Conservation (phyloP, 23 tunicate species). For the Trididemnum clinides region DNA sequence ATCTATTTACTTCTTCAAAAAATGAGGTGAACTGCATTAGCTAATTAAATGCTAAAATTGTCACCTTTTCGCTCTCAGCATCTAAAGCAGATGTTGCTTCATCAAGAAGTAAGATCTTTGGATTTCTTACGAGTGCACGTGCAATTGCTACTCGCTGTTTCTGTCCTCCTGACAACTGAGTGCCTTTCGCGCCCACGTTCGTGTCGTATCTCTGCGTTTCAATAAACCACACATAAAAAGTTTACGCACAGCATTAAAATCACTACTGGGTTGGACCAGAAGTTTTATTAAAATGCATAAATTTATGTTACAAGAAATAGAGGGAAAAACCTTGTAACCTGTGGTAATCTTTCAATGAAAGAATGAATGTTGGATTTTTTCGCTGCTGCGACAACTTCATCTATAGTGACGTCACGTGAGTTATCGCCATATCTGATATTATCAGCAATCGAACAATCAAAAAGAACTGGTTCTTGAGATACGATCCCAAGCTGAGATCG, state of each 20-base stretch:
- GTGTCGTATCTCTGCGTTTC: constrained; percentile 46
- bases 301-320: background rate
- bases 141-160: constrained; percentile 35
- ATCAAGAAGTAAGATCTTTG: constrained; percentile 67
- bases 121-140: constrained; percentile 65
- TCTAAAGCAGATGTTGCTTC: constrained; percentile 81
- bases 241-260: too few relatives aligned
- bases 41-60: too few relatives aligned
- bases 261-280: too few relatives aligned
- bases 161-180: constrained; percentile 49
- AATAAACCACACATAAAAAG: too few relatives aligned
- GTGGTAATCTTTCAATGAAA: constrained; percentile 76
- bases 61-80: constrained; percentile 81
- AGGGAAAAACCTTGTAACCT: constrained; percentile 24
- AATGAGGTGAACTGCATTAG: too few relatives aligned
- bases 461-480: constrained; percentile 92
- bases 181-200: constrained; percentile 58
- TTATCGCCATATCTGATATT: constrained; percentile 90
- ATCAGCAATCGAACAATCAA: constrained; percentile 84
- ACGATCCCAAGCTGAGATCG: constrained; percentile 87
- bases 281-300: too few relatives aligned
- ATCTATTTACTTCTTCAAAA: too few relatives aligned
- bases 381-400: constrained; percentile 74
- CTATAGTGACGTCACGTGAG: constrained; percentile 52
- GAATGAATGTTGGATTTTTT: constrained; percentile 84